These are phyloP conservation scores for Brienomyrus longianalis DNA, from an alignment of 2,113 vertebrate genomes.

Conservation along the genomic window DNA sequence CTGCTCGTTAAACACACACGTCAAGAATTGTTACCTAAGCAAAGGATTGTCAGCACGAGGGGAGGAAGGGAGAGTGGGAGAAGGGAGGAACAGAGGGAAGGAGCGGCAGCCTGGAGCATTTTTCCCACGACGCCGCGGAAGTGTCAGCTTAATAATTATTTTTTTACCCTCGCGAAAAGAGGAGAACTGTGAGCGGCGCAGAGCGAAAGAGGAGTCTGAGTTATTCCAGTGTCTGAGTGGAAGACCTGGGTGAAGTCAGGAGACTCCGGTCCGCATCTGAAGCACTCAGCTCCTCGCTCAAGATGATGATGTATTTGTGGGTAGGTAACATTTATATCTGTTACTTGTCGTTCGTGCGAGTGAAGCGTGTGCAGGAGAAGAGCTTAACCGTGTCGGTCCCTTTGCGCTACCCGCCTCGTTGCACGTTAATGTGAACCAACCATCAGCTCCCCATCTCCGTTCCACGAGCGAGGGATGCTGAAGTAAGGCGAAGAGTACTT, in stretches of 20 bases:
- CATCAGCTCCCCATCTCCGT: background rate
- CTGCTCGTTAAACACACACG: conserved; percentile 69
- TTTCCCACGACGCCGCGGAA: conserved; percentile 58
- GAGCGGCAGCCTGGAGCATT: conserved; percentile 60
- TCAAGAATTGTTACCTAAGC: conserved; percentile 75
- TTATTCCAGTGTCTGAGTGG: conserved; percentile 66
- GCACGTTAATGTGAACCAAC: background rate
- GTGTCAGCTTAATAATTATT: conserved; percentile 60
- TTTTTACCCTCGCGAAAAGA: conserved; percentile 7
- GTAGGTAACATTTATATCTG: conserved; percentile 70
- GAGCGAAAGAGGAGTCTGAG: conserved; percentile 55
- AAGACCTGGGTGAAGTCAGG: conserved; percentile 74
- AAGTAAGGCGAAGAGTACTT: background rate
- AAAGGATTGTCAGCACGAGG: conserved; percentile 47
- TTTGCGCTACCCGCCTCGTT: background rate
- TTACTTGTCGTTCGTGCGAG: background rate
- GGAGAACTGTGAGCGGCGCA: conserved; percentile 42
- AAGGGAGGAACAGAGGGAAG: conserved; percentile 30
- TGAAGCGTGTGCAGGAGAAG: background rate
- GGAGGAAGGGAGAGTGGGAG: background rate
- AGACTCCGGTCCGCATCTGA: conserved; percentile 59
- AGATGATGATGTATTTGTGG: conserved; percentile 93
- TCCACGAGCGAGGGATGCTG: background rate
- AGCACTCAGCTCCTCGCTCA: conserved; percentile 65
- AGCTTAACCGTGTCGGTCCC: background rate